These are phyloP conservation scores for Leptosomus discolor DNA, from an alignment of 2,113 vertebrate species.

Conservation along the genomic window DNA sequence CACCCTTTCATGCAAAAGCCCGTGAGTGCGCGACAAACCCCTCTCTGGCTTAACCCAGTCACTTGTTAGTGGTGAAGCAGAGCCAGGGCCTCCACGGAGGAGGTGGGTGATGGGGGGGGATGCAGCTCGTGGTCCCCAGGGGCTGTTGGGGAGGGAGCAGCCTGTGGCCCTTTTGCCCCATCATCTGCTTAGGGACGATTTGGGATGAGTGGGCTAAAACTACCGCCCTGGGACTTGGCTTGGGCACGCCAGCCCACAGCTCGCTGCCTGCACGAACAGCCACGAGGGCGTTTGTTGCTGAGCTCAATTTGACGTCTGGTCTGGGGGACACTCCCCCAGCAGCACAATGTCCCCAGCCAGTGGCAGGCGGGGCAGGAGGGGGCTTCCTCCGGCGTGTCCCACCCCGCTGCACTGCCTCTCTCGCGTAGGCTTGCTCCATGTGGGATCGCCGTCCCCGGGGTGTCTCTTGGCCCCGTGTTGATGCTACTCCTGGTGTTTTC, in stretches of 20 bases:
- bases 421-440: rapidly evolving
- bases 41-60: background rate
- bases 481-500: background rate
- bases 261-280: background rate
- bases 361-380: background rate
- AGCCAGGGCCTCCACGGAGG: background rate
- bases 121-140: rapidly evolving
- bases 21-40: rapidly evolving
- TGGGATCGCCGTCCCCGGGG: background rate
- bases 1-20: background rate
- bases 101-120: background rate
- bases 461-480: background rate
- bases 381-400: background rate
- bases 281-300: background rate
- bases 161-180: rapidly evolving
- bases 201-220: background rate
- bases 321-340: background rate
- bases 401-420: background rate
- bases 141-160: background rate
- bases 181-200: background rate
- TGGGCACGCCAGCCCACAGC: background rate
- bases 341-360: background rate
- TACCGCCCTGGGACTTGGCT: background rate
- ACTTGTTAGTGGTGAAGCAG: background rate
- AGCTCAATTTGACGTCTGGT: background rate